Percentiles rank a stretch among this genome's conserved stretches.
Conservation (phyloP, 2,113 vertebrate species). For the Sus scrofa region T2T-Sscrofa CM000812.6:72789001-72789500, state of each 20-base stretch:
- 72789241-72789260: background rate
- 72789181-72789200: background rate
- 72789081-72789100: background rate
- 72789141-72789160: background rate
- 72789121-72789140: background rate
- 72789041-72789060: background rate
- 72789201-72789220: background rate
- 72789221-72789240: background rate
- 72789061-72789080: background rate
- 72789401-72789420: background rate
- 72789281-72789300: background rate
- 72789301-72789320: background rate
- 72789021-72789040: background rate
- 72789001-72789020: conserved; percentile 3
- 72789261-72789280: background rate
- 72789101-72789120: background rate
- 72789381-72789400: background rate
- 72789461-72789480: background rate
- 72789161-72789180: background rate
- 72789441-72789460: background rate
- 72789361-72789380: background rate
- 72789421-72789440: accelerated
- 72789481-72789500: background rate
- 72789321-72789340: background rate
- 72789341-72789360: background rate